Evolutionary conservation across 2,888 invertebrate genomes (phyloP).

Genomic region (Syritta pipiens): DNA sequence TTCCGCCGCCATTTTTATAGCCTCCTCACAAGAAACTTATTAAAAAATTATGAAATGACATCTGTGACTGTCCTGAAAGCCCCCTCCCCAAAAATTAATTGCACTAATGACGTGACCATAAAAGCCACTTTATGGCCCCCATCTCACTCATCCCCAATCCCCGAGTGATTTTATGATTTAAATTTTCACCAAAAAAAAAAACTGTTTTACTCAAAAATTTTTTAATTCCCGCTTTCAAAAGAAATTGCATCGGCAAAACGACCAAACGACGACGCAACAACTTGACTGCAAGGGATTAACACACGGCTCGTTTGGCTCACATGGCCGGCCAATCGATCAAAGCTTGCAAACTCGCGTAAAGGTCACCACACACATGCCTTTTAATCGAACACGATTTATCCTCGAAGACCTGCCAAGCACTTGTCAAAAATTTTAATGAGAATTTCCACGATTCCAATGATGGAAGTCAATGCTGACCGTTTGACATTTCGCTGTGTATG

Average conservation of each 20-base stretch:
- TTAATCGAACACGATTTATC: conserved; percentile 63
- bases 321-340: conserved; percentile 36
- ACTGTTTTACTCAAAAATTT: too few species aligned
- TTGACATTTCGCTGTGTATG: conserved; percentile 58
- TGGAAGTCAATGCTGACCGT: conserved; percentile 38
- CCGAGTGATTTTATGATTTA: conserved; percentile 38
- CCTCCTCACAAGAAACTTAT: conserved; percentile 21
- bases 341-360: conserved; percentile 28
- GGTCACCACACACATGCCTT: conserved; percentile 58
- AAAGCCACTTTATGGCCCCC: conserved; percentile 34
- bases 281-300: not conserved
- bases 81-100: conserved; percentile 34
- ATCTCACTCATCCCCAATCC: conserved; percentile 44
- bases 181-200: conserved; percentile 3
- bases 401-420: conserved; percentile 59
- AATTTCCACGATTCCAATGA: conserved; percentile 20
- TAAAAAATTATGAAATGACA: conserved; percentile 35
- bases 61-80: too few species aligned
- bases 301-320: conserved; percentile 1
- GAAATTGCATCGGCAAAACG: too few species aligned
- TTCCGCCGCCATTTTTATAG: conserved; percentile 2
- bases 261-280: too few species aligned
- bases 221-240: too few species aligned
- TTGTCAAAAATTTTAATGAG: conserved; percentile 68
- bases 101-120: conserved; percentile 41